Conservation (phyloP, 1,140 invertebrate genomes). For the Drosophila serrata region DNA sequence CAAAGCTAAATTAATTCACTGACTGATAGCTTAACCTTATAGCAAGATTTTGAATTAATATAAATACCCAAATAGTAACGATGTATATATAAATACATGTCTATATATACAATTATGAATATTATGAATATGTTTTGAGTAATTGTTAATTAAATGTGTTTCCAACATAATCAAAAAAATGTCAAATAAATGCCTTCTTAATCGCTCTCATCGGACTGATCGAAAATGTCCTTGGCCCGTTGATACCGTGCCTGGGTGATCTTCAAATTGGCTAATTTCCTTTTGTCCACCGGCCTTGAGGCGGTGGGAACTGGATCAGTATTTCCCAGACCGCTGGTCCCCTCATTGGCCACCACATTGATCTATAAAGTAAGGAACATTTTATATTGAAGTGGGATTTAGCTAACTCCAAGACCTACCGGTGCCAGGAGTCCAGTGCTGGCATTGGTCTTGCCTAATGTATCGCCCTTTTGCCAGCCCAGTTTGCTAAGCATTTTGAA, state of each 20-base stretch:
- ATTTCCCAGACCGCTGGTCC: slow-evolving; percentile 77
- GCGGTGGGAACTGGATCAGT: slow-evolving; percentile 37
- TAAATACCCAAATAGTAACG: slow-evolving; percentile 44
- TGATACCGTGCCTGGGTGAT: slow-evolving; percentile 86
- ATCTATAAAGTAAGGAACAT: slow-evolving; percentile 52
- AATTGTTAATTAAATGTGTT: slow-evolving; percentile 83
- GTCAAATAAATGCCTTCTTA: slow-evolving; percentile 11
- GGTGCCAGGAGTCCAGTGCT: slow-evolving; percentile 90
- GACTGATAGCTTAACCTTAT: slow-evolving; percentile 82
- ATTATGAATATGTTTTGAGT: slow-evolving; percentile 70
- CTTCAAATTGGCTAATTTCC: slow-evolving; percentile 81
- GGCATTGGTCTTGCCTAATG: slow-evolving; percentile 91
- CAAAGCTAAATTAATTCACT: slow-evolving; percentile 77
- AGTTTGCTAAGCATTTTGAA: slow-evolving; percentile 95
- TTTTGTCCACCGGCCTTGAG: slow-evolving; percentile 57
- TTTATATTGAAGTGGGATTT: background rate
- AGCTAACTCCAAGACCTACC: slow-evolving; percentile 87
- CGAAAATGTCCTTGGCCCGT: slow-evolving; percentile 78
- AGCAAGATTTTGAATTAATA: slow-evolving; percentile 73
- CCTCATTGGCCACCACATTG: slow-evolving; percentile 78
- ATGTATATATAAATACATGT: slow-evolving; percentile 59
- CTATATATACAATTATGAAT: slow-evolving; percentile 42
- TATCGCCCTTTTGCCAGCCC: slow-evolving; percentile 96
- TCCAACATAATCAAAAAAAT: slow-evolving; percentile 52
- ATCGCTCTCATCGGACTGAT: slow-evolving; percentile 59